These are phyloP conservation scores for Oryzias dopingdopingensis DNA, from an alignment of 2,797 vertebrate genomes.

Conservation along the genomic window DNA sequence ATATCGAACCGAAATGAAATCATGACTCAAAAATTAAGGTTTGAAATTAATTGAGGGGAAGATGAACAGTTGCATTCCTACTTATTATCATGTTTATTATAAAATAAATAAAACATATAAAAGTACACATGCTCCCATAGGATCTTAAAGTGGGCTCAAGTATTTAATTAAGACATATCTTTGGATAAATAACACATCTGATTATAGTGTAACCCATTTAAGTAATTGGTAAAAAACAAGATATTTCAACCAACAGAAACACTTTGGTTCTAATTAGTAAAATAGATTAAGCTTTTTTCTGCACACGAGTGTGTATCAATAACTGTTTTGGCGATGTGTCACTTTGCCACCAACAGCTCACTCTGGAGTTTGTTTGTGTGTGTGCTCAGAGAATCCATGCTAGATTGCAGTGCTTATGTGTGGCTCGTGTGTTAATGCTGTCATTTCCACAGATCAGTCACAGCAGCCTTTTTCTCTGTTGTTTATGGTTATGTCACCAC, in stretches of 20 bases:
- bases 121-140: neutral
- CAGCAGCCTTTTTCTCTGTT: constrained; percentile 73
- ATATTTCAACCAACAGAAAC: neutral
- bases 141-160: neutral
- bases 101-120: neutral
- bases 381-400: constrained; percentile 9
- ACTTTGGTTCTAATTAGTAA: constrained; percentile 1
- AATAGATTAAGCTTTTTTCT: constrained; percentile 8
- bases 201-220: too few relatives aligned
- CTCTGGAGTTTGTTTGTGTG: constrained; percentile 8
- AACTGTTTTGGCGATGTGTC: constrained; percentile 23
- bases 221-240: too few relatives aligned
- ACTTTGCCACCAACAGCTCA: constrained; percentile 1
- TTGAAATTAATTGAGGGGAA: too few relatives aligned
- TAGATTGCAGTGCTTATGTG: constrained; percentile 46
- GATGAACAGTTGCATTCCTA: too few relatives aligned
- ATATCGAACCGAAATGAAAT: too few relatives aligned
- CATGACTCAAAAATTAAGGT: too few relatives aligned
- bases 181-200: neutral
- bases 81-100: too few relatives aligned
- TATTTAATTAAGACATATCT: neutral
- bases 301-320: constrained; percentile 28
- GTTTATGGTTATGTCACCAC: constrained; percentile 90
- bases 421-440: constrained; percentile 65
- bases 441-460: constrained; percentile 79